Percentiles rank a stretch among this genome's conserved stretches.
Conservation (phyloP, 2,113 vertebrate genomes). For the Dipodomys ordii region DNA sequence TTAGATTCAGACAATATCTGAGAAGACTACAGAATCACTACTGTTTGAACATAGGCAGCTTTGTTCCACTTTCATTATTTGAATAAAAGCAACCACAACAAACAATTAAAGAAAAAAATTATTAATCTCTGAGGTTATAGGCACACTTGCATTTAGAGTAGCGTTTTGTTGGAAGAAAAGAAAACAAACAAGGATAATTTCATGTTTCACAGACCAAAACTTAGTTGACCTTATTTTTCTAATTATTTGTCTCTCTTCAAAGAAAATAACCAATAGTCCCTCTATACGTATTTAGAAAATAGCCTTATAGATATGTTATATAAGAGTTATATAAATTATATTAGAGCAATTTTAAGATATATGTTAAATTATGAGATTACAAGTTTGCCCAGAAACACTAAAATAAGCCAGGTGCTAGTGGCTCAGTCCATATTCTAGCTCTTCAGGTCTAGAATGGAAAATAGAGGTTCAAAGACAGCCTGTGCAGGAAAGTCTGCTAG, state of each 20-base stretch:
- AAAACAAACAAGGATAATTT: slow-evolving; percentile 79
- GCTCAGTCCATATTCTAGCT: no score
- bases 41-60: slow-evolving; percentile 96
- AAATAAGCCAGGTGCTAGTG: neutral
- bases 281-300: accelerated
- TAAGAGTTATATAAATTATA: neutral
- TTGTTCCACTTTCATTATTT: slow-evolving; percentile 96
- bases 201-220: slow-evolving; percentile 66
- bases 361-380: neutral
- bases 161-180: slow-evolving; percentile 81
- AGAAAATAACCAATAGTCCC: slow-evolving; percentile 54
- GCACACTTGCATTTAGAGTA: slow-evolving; percentile 86
- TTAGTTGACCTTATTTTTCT: slow-evolving; percentile 77
- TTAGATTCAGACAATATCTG: slow-evolving; percentile 95
- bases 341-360: neutral
- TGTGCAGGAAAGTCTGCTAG: no score
- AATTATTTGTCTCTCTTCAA: slow-evolving; percentile 62
- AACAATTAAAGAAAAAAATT: slow-evolving; percentile 88
- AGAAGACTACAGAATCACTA: slow-evolving; percentile 89
- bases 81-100: slow-evolving; percentile 95
- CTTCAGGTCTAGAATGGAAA: no score
- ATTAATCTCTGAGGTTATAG: slow-evolving; percentile 88
- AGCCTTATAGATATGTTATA: neutral
- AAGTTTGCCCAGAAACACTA: neutral
- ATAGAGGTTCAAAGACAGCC: no score